Percentiles rank a stretch among this genome's conserved stretches.
Conservation (phyloP, 2,888 invertebrate species). For the Hirtodrosophila cameraria region DNA sequence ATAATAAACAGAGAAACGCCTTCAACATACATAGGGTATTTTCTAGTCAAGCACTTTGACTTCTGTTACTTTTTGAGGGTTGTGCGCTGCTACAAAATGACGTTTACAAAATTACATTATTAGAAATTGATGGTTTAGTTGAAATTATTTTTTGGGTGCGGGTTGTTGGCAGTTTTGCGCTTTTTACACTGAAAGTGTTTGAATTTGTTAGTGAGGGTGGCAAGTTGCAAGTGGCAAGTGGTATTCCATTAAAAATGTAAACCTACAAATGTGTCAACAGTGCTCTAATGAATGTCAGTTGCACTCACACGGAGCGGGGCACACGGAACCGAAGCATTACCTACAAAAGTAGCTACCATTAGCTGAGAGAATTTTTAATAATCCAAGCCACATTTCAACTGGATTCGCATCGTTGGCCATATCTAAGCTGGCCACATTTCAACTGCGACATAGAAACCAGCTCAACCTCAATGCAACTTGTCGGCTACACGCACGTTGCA, state of each 20-base stretch:
- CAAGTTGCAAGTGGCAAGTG: constrained; percentile 31
- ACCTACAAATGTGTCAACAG: constrained; percentile 52
- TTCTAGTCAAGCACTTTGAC: too few species aligned
- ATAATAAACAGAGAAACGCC: too few species aligned
- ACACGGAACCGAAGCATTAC: constrained; percentile 7
- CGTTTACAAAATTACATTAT: constrained; percentile 80
- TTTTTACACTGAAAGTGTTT: constrained; percentile 39
- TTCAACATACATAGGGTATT: too few species aligned
- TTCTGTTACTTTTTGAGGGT: constrained; percentile 22
- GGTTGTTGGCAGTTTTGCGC: constrained; percentile 42
- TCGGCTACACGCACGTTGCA: constrained; percentile 17
- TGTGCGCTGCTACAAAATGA: constrained; percentile 60
- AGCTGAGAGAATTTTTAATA: constrained; percentile 68
- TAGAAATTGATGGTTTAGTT: constrained; percentile 74
- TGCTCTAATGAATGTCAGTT: constrained; percentile 48
- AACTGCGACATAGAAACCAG: constrained; percentile 36
- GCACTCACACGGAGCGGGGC: constrained; percentile 1
- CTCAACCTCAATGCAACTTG: constrained; percentile 49
- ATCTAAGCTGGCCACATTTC: constrained; percentile 51
- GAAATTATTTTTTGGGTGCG: constrained; percentile 10
- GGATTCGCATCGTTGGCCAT: constrained; percentile 39
- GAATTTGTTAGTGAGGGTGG: constrained; percentile 15
- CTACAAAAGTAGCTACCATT: constrained; percentile 21
- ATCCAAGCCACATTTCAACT: constrained; percentile 68
- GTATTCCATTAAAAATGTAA: constrained; percentile 47